phyloP scores from a whole-genome alignment of 1,140 invertebrate species.

The Harlomillsia oculata region DNA sequence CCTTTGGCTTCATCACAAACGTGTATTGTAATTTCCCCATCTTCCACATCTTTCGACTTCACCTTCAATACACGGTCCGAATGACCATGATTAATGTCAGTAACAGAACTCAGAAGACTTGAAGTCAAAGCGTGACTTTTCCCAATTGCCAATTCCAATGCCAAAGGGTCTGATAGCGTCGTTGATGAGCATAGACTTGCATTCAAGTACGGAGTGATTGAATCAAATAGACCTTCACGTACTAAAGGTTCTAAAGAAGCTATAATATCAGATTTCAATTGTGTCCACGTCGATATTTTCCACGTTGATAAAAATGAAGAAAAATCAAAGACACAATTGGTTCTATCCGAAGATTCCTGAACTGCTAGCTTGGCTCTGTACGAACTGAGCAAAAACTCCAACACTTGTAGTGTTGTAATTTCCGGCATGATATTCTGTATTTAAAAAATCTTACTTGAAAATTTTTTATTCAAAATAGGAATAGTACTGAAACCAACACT shows the following conservation, averaged over 20 bases:
- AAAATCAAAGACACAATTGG: conserved; percentile 28
- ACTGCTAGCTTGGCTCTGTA: conserved; percentile 28
- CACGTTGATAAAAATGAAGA: conserved; percentile 18
- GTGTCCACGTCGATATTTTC: conserved; percentile 5
- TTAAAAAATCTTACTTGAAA: too few species aligned
- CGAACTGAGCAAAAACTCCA: conserved; percentile 31
- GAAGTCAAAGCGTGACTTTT: too few species aligned
- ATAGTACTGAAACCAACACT: too few species aligned
- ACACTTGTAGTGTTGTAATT: conserved; percentile 20
- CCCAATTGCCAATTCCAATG: too few species aligned
- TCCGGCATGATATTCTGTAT: too few species aligned
- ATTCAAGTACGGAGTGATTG: conserved; percentile 36
- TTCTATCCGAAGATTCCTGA: conserved; percentile 5
- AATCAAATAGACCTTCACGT: conserved; percentile 37
- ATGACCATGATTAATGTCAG: too few species aligned
- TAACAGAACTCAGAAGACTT: too few species aligned
- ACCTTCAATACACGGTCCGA: too few species aligned
- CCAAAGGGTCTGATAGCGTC: too few species aligned
- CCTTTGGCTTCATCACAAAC: conserved; percentile 79
- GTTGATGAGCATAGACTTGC: too few species aligned
- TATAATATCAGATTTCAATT: not conserved
- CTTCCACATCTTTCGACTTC: conserved; percentile 10
- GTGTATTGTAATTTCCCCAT: conserved; percentile 69
- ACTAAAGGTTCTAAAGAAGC: conserved; percentile 26
- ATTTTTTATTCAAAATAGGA: too few species aligned